Conservation (phyloP, 2,113 vertebrate genomes). For the Gallinago media region DNA sequence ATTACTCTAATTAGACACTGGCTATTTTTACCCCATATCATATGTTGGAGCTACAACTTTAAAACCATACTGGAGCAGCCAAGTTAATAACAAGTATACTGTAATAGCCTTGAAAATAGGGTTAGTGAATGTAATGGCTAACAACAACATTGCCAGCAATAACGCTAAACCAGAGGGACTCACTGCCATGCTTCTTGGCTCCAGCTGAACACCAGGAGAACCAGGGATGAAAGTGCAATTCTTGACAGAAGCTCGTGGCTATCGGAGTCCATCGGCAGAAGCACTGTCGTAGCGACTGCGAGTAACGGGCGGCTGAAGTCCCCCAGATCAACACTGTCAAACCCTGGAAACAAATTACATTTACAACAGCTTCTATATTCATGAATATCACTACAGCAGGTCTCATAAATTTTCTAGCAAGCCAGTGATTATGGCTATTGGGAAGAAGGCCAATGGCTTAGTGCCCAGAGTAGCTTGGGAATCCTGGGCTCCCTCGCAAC, state of each 20-base stretch:
- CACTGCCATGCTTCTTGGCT: conserved; percentile 10
- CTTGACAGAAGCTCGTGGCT: neutral
- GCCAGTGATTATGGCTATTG: conserved; percentile 29
- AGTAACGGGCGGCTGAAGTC: neutral
- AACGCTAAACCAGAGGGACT: neutral
- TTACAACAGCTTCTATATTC: conserved; percentile 22
- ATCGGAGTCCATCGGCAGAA: neutral
- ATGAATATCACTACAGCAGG: neutral
- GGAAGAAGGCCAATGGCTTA: conserved; percentile 58
- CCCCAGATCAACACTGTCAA: neutral
- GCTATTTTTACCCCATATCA: conserved; percentile 42
- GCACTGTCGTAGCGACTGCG: neutral
- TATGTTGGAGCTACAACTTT: conserved; percentile 28
- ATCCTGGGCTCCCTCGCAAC: neutral
- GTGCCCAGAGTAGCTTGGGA: conserved; percentile 29
- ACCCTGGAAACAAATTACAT: neutral
- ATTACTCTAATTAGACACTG: conserved; percentile 21
- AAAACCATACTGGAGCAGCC: conserved; percentile 1
- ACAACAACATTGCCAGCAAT: conserved; percentile 37
- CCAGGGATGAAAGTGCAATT: neutral
- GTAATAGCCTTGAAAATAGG: conserved; percentile 48
- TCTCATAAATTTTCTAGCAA: conserved; percentile 52
- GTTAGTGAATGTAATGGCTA: conserved; percentile 5
- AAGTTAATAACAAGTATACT: conserved; percentile 59
- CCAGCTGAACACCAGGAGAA: neutral